phyloP scores from a whole-genome alignment of 1,140 invertebrate genomes.

The Argopecten irradians region DNA sequence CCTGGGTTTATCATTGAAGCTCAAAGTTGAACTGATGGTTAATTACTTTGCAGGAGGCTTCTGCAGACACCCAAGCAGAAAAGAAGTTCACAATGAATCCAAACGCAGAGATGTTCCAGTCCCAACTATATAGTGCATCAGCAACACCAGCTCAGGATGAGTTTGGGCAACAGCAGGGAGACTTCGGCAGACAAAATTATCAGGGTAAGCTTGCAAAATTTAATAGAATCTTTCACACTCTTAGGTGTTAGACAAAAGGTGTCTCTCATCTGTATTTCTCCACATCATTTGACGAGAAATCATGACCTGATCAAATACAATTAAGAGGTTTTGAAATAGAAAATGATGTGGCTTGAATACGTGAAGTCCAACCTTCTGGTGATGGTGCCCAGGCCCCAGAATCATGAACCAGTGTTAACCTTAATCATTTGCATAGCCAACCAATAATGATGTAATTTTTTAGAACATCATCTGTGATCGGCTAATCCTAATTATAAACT shows the following conservation, averaged over 20 bases:
- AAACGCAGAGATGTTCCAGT: conserved; percentile 74
- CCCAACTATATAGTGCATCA: conserved; percentile 57
- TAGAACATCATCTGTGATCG: no score
- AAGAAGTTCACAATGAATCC: conserved; percentile 75
- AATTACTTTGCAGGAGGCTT: background rate
- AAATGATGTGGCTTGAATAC: background rate
- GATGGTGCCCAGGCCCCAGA: background rate
- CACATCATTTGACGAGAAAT: background rate
- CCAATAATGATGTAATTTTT: no score
- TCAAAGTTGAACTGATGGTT: background rate
- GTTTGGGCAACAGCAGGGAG: conserved; percentile 41
- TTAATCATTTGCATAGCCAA: no score
- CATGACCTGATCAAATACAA: background rate
- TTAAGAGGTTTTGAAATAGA: background rate
- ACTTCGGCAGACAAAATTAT: conserved; percentile 42
- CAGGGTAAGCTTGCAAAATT: conserved; percentile 29
- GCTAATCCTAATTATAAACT: no score
- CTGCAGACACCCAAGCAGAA: conserved; percentile 53
- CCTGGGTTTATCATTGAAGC: background rate
- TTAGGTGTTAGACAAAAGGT: background rate
- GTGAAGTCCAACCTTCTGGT: background rate
- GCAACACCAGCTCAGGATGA: conserved; percentile 35
- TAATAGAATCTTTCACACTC: background rate
- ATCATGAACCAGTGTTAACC: no score
- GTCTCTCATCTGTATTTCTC: background rate